These are phyloP conservation scores for Phyllostomus hastatus DNA, from an alignment of 2,113 vertebrate genomes.

Conservation along the genomic window DNA sequence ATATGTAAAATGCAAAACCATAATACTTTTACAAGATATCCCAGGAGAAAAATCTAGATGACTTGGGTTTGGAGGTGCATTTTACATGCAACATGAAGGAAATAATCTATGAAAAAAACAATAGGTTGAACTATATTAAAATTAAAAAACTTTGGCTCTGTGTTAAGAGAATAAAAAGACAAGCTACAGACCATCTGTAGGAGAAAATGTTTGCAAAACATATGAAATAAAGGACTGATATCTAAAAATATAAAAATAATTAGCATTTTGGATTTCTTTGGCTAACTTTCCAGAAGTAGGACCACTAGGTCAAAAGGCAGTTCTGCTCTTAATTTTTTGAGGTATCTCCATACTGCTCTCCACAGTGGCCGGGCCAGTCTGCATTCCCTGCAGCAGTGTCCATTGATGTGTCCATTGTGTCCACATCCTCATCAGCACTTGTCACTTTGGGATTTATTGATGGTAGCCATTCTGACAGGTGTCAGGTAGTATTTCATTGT, in stretches of 20 bases:
- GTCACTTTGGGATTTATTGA: background rate
- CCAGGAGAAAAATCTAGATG: background rate
- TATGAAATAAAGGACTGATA: background rate
- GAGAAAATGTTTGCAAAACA: background rate
- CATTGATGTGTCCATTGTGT: too few relatives aligned
- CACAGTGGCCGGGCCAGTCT: background rate
- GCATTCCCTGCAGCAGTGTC: background rate
- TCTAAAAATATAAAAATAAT: background rate
- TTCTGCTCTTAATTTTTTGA: background rate
- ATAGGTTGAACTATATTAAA: background rate
- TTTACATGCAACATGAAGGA: background rate
- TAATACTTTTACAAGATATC: background rate
- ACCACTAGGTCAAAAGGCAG: background rate
- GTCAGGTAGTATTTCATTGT: background rate
- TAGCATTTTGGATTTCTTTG: background rate
- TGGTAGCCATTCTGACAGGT: background rate
- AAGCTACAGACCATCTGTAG: background rate
- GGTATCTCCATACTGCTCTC: background rate
- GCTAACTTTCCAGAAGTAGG: background rate
- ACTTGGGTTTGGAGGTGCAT: background rate
- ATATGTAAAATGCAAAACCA: background rate
- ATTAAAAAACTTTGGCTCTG: background rate
- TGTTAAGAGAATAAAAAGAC: background rate
- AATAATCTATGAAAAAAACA: background rate
- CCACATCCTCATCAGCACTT: background rate